A percentile compares a stretch with the other conserved stretches of the same genome.
phyloP scores from a whole-genome alignment of 2,113 vertebrate species.

The Triplophysa siluroides region DNA sequence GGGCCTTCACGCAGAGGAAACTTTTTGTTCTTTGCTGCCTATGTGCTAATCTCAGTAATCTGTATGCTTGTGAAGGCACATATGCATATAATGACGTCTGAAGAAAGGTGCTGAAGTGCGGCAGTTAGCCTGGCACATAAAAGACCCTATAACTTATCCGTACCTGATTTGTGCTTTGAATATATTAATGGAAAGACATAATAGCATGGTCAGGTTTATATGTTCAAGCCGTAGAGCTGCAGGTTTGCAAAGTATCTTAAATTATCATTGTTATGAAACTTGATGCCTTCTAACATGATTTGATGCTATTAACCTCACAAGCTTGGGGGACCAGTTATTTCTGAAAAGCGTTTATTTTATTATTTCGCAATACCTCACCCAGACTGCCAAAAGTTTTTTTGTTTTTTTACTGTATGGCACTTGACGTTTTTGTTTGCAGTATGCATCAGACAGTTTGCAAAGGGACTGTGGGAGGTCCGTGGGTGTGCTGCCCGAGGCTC shows the following conservation, averaged over 20 bases:
- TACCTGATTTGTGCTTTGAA: background rate
- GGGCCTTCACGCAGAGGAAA: background rate
- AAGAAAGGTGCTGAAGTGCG: slow-evolving; percentile 12
- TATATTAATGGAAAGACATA: background rate
- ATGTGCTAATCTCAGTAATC: slow-evolving; percentile 25
- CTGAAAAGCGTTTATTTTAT: too few relatives aligned
- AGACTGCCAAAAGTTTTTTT: too few relatives aligned
- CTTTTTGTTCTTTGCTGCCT: slow-evolving; percentile 32
- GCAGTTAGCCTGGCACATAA: background rate
- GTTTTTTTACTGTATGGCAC: background rate
- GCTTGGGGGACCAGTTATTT: too few relatives aligned
- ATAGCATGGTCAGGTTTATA: background rate
- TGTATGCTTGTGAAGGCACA: slow-evolving; percentile 22
- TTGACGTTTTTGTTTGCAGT: background rate
- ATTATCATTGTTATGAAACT: background rate
- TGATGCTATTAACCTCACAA: too few relatives aligned
- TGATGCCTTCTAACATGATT: too few relatives aligned
- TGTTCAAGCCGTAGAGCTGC: background rate
- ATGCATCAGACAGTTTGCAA: background rate
- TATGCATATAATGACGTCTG: slow-evolving; percentile 38
- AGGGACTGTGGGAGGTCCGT: background rate
- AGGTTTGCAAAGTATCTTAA: background rate
- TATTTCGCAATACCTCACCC: too few relatives aligned
- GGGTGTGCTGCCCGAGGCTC: background rate
- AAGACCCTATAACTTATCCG: background rate